Evolutionary conservation across 2,113 vertebrate genomes (phyloP), one percentile per base, ranked within the genome.

Genomic region (Meriones unguiculatus): DNA sequence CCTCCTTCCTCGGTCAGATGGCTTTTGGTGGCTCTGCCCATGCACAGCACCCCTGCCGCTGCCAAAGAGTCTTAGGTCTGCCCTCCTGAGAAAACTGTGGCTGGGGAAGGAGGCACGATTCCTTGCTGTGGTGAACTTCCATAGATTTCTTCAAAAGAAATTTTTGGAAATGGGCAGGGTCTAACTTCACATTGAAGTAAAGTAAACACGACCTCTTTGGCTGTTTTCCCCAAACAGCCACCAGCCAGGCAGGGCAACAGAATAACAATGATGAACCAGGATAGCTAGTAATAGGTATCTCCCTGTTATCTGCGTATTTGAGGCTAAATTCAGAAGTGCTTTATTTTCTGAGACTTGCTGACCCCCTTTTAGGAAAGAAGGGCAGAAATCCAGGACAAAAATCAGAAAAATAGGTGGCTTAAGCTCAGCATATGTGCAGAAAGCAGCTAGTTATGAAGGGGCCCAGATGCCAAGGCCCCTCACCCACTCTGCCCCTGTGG

Each of bases 1-100:
- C 35, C 67, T 67, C 70, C 20, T 89, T 24, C 14, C 35, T 59
- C 76, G 96, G 65, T 50, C 81, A n/a, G 85, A 96, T 89, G 95
- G 96, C 97, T 98, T 97, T 67, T 77, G 77, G n/a, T 95, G 59
- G 88, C 89, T 97, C 73, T 87, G 78, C 41, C 73, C 54, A 75
- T 75, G 32, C 87, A 78, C 70, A 78, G 90, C 50, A 3, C 62
- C 93, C 93, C 92, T 95, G 96, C 73, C 70, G 86, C 62, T 92
- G 77, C 18, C 81, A 94, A 57, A n/a, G 91, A 84, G 90, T 94
- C 91, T 93, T 64, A n/a, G 76, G 76, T 94, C 22, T 86, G 64
- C 87, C 95, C 85, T 97, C 91, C 90, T 90, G 97, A 98, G 97
- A 98, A 98, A 98, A 98, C 78, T 97, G 97, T 98, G 97, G 65